Evolutionary conservation across 2,888 invertebrate species (phyloP), one percentile per base, ranked within the genome.

Genomic region (Conus canariensis): DNA sequence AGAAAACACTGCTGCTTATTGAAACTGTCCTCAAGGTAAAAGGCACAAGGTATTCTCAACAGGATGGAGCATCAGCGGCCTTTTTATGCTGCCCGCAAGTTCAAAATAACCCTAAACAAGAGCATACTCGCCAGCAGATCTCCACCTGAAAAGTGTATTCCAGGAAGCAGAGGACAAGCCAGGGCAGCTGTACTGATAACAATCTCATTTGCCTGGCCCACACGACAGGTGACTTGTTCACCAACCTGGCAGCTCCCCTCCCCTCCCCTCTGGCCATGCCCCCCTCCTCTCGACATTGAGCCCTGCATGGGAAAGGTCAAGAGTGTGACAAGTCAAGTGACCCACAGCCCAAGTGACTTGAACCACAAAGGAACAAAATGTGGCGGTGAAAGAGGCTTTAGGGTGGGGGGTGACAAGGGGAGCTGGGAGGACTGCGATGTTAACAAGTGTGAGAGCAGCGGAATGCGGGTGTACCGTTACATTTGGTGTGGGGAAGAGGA

Each of bases 271-370:
- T 7, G 64, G 64, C 64, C 16, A 64, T 16, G 64, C 12, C 16
- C 10, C 45, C 45, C 45, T 45, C 10, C 64, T 64, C 10, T 64
- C 64, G 8, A 5, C 22, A 19, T 19, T 56, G 19, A 83, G 56
- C 6, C 58, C 22, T 22, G 4, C 22, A 58, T 6, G 14, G 77
- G 56, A 56, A 56, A 83, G 82, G 82, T 83, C 82, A 83, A 83
- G 10, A 83, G 82, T 8, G 82, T 22, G 56, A 56, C 56, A 83
- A 58, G 82, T 80, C 56, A 83, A 83, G 56, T 83, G 82, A 83
- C 82, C 82, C 82, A 83, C 82, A 83, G 10, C 56, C 82, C 56
- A 58, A 56, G 19, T 58, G 19, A 56, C 58, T 56, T 58, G 16
- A 83, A 25, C 82, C 22, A 19, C 16, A 10, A 83, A 83, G 19